These are phyloP conservation scores for Acrocephalus arundinaceus DNA, from an alignment of 2,113 vertebrate genomes.

Conservation along the genomic window DNA sequence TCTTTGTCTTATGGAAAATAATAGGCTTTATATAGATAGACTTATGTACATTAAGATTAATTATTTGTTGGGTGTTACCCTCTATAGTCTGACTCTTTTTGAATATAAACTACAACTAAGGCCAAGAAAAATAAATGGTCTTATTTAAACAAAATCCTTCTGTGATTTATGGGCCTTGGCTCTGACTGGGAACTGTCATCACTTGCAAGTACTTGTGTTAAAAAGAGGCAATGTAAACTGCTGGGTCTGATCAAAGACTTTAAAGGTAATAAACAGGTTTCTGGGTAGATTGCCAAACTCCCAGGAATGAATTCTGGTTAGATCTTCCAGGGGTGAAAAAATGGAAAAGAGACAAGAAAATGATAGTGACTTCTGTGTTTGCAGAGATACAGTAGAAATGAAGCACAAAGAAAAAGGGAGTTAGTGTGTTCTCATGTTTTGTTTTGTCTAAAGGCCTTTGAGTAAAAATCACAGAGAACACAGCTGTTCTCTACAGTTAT, in stretches of 20 bases:
- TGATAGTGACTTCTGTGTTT: neutral
- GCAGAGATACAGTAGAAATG: neutral
- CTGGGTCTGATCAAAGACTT: slow-evolving; percentile 40
- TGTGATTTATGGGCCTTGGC: slow-evolving; percentile 48
- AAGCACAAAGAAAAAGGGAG: neutral
- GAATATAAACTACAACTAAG: neutral
- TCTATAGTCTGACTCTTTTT: neutral
- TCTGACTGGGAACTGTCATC: slow-evolving; percentile 9
- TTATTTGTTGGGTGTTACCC: neutral
- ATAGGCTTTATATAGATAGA: fast-evolving
- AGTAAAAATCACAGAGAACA: neutral
- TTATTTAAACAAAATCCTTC: slow-evolving; percentile 33
- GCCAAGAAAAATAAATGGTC: slow-evolving; percentile 36
- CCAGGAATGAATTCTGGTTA: neutral
- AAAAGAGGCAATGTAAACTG: neutral
- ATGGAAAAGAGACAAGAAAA: neutral
- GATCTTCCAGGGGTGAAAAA: neutral
- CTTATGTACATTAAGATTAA: neutral
- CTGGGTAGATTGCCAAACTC: neutral
- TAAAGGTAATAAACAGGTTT: slow-evolving; percentile 35
- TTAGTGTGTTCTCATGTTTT: neutral
- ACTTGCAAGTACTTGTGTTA: neutral
- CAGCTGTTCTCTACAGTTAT: neutral
- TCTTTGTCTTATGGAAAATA: neutral
- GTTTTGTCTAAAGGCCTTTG: neutral